Conservation (phyloP, 2,797 vertebrate genomes). For the Discoglossus pictus region DNA sequence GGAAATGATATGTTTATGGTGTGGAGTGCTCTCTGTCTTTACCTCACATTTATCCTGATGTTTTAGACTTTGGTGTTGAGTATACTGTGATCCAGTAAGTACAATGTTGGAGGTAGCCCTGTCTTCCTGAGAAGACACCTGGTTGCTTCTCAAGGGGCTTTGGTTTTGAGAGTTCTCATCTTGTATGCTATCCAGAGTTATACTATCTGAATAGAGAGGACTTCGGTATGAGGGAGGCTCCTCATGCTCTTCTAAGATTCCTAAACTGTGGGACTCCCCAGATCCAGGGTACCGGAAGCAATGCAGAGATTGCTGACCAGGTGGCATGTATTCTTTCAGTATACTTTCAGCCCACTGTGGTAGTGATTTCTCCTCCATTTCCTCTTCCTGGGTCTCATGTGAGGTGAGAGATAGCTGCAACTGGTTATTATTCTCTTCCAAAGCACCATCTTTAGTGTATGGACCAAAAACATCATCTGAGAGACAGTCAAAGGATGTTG, state of each 20-base stretch:
- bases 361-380: slow-evolving; percentile 16
- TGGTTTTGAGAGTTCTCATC: not conserved
- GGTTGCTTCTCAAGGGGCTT: not conserved
- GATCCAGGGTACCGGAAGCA: not conserved
- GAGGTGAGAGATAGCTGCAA: not conserved
- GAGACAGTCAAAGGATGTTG: slow-evolving; percentile 45
- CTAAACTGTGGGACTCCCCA: not conserved
- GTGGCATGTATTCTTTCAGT: slow-evolving; percentile 19
- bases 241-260: not conserved
- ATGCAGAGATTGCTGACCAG: not conserved
- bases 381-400: slow-evolving; percentile 12
- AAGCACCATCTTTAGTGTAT: not conserved
- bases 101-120: not conserved
- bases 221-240: slow-evolving; percentile 13
- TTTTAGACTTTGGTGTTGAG: not conserved
- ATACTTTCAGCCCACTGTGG: slow-evolving; percentile 41
- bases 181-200: not conserved
- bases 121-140: not conserved
- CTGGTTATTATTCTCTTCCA: not conserved
- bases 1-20: too few species aligned
- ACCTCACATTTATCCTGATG: too few species aligned
- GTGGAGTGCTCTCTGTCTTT: too few species aligned
- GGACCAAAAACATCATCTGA: not conserved
- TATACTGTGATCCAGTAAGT: not conserved
- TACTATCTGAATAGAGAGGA: not conserved